Base-by-base conservation (phyloP, 2,113 vertebrate genomes). In the Tupaia tana region DNA sequence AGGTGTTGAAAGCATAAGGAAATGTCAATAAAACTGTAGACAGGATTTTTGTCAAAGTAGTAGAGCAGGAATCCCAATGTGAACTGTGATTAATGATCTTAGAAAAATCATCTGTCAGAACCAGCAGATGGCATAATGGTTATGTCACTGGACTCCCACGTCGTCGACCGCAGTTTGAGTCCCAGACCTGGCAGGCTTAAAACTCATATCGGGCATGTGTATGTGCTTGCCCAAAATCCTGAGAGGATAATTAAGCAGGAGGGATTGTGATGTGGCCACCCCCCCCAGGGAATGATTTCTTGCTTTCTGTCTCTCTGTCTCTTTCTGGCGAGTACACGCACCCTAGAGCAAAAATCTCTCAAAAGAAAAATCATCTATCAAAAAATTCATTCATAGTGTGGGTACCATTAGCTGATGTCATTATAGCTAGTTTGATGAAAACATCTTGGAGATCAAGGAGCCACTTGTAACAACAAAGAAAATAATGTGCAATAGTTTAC, bases 391-490 rank as follows among this genome's bases (percentile, higher is more conserved):
- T 56, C 4, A 12, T 67, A 93, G 7, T 9, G 2, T 58, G 93
- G 19, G 22, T 70, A 6, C 83, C 73, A 13, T 91, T 70, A 75
- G 63, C 83, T 71, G 56, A 90, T 24, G 27, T 81, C 78, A 77
- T 88, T 56, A 27, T 7, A 31, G 73, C 67, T 56, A 12, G 18
- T 54, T 86, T 64, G 43, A 63, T 67, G 69, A 59, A 71, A 95
- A 67, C n/a, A 77, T 91, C 43, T 96, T 64, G 29, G n/a, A 31
- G 27, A 86, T 91, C 58, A 91, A 78, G 80, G 64, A 73, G 13
- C 25, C 25, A 66, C 52, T 91, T 81, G 31, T 24, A 61, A 75
- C 31, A 79, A 79, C 66, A 59, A 61, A 88, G 7, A 70, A 18
- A 67, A 54, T 56, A 56, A 81, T 78, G 54, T 78, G 25, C 29